Evolutionary conservation across 2,888 invertebrate genomes (phyloP), one percentile per base, ranked within the genome.

Genomic region (Acanthoscelides obtectus): DNA sequence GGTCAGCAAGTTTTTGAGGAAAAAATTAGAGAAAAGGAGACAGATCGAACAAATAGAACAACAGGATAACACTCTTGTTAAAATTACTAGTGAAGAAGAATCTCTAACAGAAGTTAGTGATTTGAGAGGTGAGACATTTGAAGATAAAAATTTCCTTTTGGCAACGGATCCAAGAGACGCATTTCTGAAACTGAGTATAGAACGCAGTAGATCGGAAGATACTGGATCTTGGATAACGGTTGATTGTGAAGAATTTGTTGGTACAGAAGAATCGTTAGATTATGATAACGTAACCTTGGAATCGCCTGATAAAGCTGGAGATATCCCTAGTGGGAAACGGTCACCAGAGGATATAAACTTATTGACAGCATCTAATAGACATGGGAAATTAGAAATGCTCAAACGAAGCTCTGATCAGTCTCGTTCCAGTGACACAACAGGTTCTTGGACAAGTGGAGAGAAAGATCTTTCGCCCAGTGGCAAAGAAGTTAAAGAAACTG

Each of bases 391-490:
- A 74, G 90, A 90, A 79, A 81, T 90, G 67, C 84, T 91, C 2
- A 91, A 92, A 80, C 84, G 92, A 22, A 92, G 91, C 77, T 90
- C 92, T 0, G 93, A 93, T 81, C 90, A 93, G 73, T 94, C 94
- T 0, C 88, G 91, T 77, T 94, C 94, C 79, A 94, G 93, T 1
- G 94, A 94, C 80, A 92, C 92, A 0, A 91, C 90, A 3, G 86
- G 86, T 45, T 94, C 94, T 0, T 94, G 93, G 92, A 93, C 93
- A 0, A 92, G 92, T 79, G 90, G 92, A n/a, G 92, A 92, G 81
- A 92, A 91, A 83, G 91, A 91, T 81, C 86, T 87, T 0, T 92
- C 91, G 79, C 92, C 91, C 79, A 45, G 45, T 12, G 91, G 92
- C 69, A 74, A 86, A 79, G 71, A 86, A 81, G 66, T 86, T 72